phyloP scores from a whole-genome alignment of 2,113 vertebrate species.

The Fulmarus glacialis region DNA sequence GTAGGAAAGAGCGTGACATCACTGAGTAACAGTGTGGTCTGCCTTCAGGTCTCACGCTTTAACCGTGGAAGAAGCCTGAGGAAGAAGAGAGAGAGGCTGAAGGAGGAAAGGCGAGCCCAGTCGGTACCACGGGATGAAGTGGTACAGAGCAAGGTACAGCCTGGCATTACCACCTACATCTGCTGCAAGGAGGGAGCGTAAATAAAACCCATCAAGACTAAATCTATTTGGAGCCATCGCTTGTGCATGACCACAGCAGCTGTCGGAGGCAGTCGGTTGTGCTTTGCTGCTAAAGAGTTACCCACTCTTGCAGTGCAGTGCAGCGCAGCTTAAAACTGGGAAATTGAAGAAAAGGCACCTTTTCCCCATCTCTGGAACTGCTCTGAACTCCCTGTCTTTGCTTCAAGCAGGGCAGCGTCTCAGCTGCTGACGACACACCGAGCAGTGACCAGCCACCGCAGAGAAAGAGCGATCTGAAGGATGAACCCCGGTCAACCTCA shows the following conservation, averaged over 20 bases:
- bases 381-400: not conserved
- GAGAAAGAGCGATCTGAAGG: conserved; percentile 65
- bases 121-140: conserved; percentile 93
- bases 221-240: not conserved
- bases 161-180: not conserved
- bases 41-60: conserved; percentile 86
- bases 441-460: conserved; percentile 84
- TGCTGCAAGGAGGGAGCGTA: not conserved
- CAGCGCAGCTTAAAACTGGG: not conserved
- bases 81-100: conserved; percentile 92
- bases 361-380: not conserved
- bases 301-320: not conserved
- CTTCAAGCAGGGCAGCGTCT: conserved; percentile 84
- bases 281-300: not conserved
- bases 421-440: conserved; percentile 86
- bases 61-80: conserved; percentile 91
- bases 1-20: not conserved
- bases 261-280: not conserved
- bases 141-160: conserved; percentile 82
- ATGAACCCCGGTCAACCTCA: conserved; percentile 53
- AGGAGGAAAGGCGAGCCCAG: conserved; percentile 92
- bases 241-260: not conserved
- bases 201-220: not conserved
- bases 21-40: conserved; percentile 41
- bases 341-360: not conserved